Percentiles rank a stretch among this genome's conserved stretches.
phyloP scores from a whole-genome alignment of 2,888 invertebrate species.

The Rhodophaea formosa region DNA sequence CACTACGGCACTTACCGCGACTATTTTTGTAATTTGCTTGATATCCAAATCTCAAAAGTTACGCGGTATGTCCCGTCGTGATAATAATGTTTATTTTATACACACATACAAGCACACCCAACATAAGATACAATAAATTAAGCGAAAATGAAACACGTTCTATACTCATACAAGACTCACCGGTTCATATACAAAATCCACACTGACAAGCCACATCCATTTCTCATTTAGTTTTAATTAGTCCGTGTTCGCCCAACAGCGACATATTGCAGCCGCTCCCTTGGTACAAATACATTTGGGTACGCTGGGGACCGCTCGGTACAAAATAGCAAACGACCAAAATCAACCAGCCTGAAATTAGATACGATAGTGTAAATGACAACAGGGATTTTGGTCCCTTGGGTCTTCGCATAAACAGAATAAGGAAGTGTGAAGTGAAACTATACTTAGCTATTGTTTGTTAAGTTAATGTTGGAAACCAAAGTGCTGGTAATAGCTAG shows the following conservation, averaged over 20 bases:
- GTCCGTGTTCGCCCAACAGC: background rate
- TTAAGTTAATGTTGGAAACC: too few relatives aligned
- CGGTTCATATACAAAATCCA: background rate
- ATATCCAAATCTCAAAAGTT: too few relatives aligned
- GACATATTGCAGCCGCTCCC: conserved; percentile 6
- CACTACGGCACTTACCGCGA: too few relatives aligned
- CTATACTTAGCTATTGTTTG: too few relatives aligned
- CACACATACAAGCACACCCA: too few relatives aligned
- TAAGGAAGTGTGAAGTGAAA: background rate
- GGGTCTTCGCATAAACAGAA: background rate
- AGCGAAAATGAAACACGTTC: too few relatives aligned
- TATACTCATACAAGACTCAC: background rate
- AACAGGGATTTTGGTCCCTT: conserved; percentile 4
- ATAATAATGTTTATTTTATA: too few relatives aligned
- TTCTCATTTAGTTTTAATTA: background rate
- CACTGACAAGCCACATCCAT: background rate
- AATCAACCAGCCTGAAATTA: background rate
- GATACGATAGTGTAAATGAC: conserved; percentile 4
- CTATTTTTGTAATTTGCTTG: too few relatives aligned
- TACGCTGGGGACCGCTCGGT: background rate
- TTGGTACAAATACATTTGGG: background rate
- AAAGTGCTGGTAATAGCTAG: too few relatives aligned
- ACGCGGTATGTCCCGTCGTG: too few relatives aligned
- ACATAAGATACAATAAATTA: too few relatives aligned
- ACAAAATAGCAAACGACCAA: background rate